Percentiles rank a stretch among this genome's conserved stretches.
phyloP scores from a whole-genome alignment of 2,113 vertebrate genomes.

The Gobio gobio region DNA sequence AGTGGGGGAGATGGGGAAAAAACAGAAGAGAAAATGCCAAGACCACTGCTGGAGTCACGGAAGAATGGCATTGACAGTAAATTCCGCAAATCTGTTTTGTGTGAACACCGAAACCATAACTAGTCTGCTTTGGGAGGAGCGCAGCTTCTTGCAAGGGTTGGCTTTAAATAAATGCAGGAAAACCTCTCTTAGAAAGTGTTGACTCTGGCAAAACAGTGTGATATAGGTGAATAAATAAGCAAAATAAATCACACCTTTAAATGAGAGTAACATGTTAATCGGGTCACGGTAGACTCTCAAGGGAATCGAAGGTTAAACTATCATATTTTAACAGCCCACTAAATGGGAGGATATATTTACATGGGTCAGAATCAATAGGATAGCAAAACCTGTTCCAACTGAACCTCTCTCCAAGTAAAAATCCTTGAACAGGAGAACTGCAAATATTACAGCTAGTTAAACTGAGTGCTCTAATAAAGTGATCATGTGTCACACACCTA shows the following conservation, averaged over 20 bases:
- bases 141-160: constrained; percentile 28
- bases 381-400: constrained; percentile 55
- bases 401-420: constrained; percentile 55
- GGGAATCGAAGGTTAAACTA: constrained; percentile 65
- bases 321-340: constrained; percentile 71
- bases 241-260: constrained; percentile 66
- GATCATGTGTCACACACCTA: constrained; percentile 74
- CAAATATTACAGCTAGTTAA: constrained; percentile 68
- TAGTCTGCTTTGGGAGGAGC: neutral
- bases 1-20: neutral
- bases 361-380: constrained; percentile 60
- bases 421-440: constrained; percentile 62
- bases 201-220: constrained; percentile 49
- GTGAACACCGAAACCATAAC: neutral
- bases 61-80: constrained; percentile 30
- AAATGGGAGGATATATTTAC: constrained; percentile 72
- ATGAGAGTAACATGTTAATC: constrained; percentile 68
- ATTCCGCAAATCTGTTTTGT: constrained; percentile 6
- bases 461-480: constrained; percentile 78
- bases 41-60: neutral
- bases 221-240: constrained; percentile 57
- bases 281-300: constrained; percentile 70
- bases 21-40: neutral
- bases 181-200: constrained; percentile 48
- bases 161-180: constrained; percentile 21